phyloP scores from a whole-genome alignment of 1,140 invertebrate species.

The Linepithema humile region DNA sequence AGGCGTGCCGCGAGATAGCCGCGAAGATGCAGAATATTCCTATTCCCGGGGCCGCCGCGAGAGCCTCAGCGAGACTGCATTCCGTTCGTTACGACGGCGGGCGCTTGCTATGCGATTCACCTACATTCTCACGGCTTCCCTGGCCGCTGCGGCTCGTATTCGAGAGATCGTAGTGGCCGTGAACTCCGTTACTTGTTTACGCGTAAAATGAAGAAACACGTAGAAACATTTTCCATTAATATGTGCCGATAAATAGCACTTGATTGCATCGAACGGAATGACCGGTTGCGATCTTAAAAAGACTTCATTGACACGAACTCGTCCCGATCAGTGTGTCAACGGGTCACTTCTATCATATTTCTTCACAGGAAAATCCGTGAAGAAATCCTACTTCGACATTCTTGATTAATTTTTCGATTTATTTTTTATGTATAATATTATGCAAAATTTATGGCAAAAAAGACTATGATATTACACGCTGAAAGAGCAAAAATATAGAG shows the following conservation, averaged over 20 bases:
- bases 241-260: neutral
- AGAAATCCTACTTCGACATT: neutral
- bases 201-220: neutral
- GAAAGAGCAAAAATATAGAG: neutral
- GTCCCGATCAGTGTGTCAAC: neutral
- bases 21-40: constrained; percentile 47
- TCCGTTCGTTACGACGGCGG: constrained; percentile 58
- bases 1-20: neutral
- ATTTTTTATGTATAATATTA: no score
- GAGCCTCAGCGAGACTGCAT: constrained; percentile 57
- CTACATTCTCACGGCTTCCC: constrained; percentile 76
- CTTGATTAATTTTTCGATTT: neutral
- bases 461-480: neutral
- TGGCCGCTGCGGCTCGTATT: constrained; percentile 40
- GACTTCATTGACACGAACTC: neutral
- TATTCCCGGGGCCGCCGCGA: neutral
- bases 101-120: constrained; percentile 70
- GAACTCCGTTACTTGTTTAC: constrained; percentile 64
- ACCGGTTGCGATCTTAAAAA: constrained; percentile 14
- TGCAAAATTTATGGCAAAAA: no score
- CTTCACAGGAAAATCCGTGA: neutral
- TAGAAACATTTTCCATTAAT: constrained; percentile 42
- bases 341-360: neutral
- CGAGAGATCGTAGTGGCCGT: constrained; percentile 38
- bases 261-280: neutral